phyloP scores from a whole-genome alignment of 2,113 vertebrate species.

The Amphiprion percula region DNA sequence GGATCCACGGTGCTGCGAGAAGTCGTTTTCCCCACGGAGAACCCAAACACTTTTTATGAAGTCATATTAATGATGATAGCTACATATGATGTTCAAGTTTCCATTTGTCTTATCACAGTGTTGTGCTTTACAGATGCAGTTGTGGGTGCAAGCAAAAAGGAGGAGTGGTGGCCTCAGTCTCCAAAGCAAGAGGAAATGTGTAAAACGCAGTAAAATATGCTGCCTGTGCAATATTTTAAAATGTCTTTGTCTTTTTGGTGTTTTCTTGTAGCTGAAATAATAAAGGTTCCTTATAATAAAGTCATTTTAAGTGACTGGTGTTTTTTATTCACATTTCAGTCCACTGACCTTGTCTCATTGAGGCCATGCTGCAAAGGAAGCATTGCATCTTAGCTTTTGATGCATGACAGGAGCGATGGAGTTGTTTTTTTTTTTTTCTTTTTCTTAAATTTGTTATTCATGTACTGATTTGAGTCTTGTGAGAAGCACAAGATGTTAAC shows the following conservation, averaged over 20 bases:
- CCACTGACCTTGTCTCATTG: too few relatives aligned
- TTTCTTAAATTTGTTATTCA: too few relatives aligned
- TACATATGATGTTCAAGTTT: not conserved
- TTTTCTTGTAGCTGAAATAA: not conserved
- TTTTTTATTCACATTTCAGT: not conserved
- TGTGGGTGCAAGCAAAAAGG: not conserved
- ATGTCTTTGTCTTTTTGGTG: not conserved
- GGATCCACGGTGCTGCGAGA: too few relatives aligned
- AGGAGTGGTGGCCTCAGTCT: conserved; percentile 53
- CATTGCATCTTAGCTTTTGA: too few relatives aligned
- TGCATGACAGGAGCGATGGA: too few relatives aligned
- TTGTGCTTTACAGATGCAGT: conserved; percentile 50
- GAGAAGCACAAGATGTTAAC: too few relatives aligned
- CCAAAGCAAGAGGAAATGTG: conserved; percentile 69
- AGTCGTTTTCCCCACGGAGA: too few relatives aligned
- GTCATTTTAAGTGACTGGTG: too few relatives aligned
- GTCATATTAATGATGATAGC: not conserved
- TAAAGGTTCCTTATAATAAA: not conserved
- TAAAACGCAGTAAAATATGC: conserved; percentile 56
- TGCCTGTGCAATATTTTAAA: conserved; percentile 7
- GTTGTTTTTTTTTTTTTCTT: too few relatives aligned
- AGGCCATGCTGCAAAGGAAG: too few relatives aligned
- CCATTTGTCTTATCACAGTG: not conserved
- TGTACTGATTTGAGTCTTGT: too few relatives aligned
- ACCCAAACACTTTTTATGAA: not conserved